Conservation (phyloP, 2,888 invertebrate species). For the Napeogenes sylphis region DNA sequence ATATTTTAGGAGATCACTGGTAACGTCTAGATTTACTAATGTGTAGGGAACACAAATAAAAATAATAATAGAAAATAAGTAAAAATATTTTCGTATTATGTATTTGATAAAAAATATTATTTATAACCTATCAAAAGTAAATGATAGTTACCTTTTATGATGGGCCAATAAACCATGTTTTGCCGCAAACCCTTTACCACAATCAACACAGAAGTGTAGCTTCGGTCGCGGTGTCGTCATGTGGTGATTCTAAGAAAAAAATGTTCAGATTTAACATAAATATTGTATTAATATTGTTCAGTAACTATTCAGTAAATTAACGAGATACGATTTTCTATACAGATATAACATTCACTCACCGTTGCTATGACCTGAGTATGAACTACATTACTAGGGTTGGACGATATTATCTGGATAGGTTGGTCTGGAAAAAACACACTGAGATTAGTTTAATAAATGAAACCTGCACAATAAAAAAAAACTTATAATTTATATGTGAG, state of each 20-base stretch:
- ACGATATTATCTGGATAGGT: conserved; percentile 69
- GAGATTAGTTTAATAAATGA: too few relatives aligned
- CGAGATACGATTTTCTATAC: too few relatives aligned
- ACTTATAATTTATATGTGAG: too few relatives aligned
- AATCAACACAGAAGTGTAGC: conserved; percentile 87
- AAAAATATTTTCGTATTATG: too few relatives aligned
- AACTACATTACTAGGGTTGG: conserved; percentile 68
- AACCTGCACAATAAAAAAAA: too few relatives aligned
- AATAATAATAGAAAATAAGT: background rate
- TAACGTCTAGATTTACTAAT: too few relatives aligned
- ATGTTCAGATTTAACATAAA: background rate
- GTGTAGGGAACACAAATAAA: background rate
- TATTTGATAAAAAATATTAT: too few relatives aligned
- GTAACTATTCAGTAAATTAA: too few relatives aligned
- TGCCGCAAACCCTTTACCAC: conserved; percentile 89
- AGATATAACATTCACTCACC: conserved; percentile 44
- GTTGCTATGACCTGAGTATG: conserved; percentile 73
- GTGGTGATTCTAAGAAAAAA: conserved; percentile 58
- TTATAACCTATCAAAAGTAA: too few relatives aligned
- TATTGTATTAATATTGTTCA: background rate
- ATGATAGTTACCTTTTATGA: conserved; percentile 76
- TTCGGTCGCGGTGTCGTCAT: conserved; percentile 79
- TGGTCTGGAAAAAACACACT: conserved; percentile 52
- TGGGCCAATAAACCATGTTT: conserved; percentile 90
- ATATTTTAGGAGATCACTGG: too few relatives aligned